Conservation (phyloP, 2,888 invertebrate genomes). For the Chydorus sphaericus region DNA sequence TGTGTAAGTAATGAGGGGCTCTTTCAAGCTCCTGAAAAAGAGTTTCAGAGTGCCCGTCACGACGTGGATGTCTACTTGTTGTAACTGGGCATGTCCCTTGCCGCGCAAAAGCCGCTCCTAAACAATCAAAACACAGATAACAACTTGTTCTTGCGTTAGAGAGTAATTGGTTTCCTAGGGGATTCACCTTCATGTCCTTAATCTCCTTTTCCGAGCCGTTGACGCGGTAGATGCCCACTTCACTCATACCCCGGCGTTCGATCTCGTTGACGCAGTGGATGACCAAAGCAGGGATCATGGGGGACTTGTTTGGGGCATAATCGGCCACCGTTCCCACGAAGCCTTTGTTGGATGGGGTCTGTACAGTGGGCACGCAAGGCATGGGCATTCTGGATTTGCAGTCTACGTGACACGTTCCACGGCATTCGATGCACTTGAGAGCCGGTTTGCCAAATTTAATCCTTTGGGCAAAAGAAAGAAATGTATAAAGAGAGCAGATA, state of each 20-base stretch:
- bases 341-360: conserved; percentile 47
- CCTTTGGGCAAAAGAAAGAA: conserved; percentile 30
- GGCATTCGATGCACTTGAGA: conserved; percentile 70
- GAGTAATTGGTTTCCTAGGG: not conserved
- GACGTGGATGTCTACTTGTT: conserved; percentile 55
- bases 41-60: conserved; percentile 89
- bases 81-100: conserved; percentile 30
- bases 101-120: conserved; percentile 11
- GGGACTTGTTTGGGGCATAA: conserved; percentile 67
- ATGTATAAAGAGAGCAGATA: not conserved
- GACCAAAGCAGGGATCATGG: conserved; percentile 86
- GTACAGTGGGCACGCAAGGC: conserved; percentile 67
- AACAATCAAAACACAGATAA: not conserved
- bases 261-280: conserved; percentile 92
- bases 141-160: not conserved
- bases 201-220: conserved; percentile 81
- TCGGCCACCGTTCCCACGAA: conserved; percentile 58
- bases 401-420: conserved; percentile 66
- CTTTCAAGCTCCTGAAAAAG: conserved; percentile 73
- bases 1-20: conserved; percentile 70
- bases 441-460: conserved; percentile 74
- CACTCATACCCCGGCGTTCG: conserved; percentile 69
- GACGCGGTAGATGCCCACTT: conserved; percentile 82
- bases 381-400: conserved; percentile 68
- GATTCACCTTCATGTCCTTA: conserved; percentile 39